phyloP scores from a whole-genome alignment of 2,113 vertebrate species.

The Eubucco bourcierii region DNA sequence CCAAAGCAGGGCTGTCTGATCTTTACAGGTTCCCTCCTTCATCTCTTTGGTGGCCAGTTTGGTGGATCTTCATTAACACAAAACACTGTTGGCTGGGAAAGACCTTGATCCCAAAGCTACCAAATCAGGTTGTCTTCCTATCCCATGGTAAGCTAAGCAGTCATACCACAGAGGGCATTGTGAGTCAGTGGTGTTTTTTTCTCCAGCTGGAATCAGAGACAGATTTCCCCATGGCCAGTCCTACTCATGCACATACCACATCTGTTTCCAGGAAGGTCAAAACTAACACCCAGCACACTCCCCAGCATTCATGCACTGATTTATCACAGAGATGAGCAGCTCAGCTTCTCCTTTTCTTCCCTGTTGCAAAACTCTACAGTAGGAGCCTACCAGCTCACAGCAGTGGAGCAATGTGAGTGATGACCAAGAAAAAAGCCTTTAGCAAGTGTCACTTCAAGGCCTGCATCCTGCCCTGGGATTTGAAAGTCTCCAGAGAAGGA shows the following conservation, averaged over 20 bases:
- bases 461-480: not conserved
- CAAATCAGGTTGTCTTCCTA: no score
- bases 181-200: not conserved
- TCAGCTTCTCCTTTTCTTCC: not conserved
- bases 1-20: no score
- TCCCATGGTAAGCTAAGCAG: no score
- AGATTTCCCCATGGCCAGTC: not conserved
- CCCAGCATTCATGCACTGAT: not conserved
- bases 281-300: not conserved
- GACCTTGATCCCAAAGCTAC: no score
- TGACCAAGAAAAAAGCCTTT: not conserved
- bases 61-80: no score
- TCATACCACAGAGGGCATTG: fast-evolving
- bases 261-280: not conserved
- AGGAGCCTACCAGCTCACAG: not conserved
- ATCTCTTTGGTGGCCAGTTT: no score
- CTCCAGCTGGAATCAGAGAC: not conserved
- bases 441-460: not conserved
- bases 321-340: not conserved
- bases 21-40: no score
- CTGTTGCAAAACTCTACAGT: not conserved
- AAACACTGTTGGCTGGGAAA: no score
- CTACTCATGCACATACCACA: not conserved
- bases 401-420: not conserved
- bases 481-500: no score